A percentile compares a stretch with the other conserved stretches of the same genome.
These are phyloP conservation scores for Indri indri DNA, from an alignment of 2,113 vertebrate genomes.

Conservation along the genomic window DNA sequence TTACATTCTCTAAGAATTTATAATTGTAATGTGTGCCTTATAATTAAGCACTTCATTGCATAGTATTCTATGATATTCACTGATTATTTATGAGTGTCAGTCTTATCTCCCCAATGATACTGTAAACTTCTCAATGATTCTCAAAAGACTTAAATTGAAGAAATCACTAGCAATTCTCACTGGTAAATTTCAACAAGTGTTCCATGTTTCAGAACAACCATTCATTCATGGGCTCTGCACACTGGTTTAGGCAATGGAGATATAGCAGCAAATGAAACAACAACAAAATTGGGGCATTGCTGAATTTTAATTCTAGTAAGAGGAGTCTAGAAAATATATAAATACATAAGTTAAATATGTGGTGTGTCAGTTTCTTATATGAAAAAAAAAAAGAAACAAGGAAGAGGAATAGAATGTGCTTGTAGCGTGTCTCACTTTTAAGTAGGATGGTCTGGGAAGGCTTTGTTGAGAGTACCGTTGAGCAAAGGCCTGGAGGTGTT, in stretches of 20 bases:
- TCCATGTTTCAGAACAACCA: neutral
- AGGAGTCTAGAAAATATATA: neutral
- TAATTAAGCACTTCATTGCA: neutral
- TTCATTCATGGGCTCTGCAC: neutral
- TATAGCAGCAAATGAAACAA: neutral
- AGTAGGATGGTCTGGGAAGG: neutral
- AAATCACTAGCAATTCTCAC: neutral
- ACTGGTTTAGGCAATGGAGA: neutral
- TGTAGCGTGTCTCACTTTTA: neutral
- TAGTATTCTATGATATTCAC: neutral
- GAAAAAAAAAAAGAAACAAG: neutral
- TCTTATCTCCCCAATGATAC: neutral
- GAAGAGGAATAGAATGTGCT: neutral
- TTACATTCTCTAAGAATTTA: constrained; percentile 17
- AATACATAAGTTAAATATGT: neutral
- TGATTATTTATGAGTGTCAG: neutral
- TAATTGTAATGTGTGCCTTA: neutral
- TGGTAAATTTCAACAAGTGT: neutral
- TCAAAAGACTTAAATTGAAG: neutral
- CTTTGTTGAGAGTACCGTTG: neutral
- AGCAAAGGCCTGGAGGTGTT: neutral
- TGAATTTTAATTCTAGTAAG: neutral
- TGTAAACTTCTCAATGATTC: neutral
- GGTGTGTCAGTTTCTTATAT: neutral
- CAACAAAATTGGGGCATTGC: neutral